Percentiles rank a stretch among this genome's conserved stretches.
These are phyloP conservation scores for Diaprepes abbreviatus DNA, from an alignment of 2,888 invertebrate species.

Conservation along the genomic window DNA sequence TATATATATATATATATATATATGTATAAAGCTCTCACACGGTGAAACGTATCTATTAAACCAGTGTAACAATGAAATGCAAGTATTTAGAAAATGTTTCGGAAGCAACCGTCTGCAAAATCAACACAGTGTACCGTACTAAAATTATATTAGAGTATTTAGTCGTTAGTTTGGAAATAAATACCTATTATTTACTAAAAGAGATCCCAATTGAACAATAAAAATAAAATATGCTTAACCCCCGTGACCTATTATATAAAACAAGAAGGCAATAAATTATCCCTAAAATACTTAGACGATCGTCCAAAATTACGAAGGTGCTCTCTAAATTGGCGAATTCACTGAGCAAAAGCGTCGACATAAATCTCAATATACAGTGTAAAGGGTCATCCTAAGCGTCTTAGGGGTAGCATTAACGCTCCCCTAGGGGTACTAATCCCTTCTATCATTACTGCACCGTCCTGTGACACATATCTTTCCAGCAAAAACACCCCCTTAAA, in stretches of 20 bases:
- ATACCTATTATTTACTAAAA: not conserved
- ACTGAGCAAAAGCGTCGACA: conserved; percentile 50
- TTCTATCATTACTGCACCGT: conserved; percentile 59
- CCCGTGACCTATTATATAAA: conserved; percentile 21
- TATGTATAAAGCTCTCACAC: too few species aligned
- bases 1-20: too few species aligned
- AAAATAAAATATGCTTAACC: conserved; percentile 11
- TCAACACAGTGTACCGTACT: too few species aligned
- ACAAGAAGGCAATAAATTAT: conserved; percentile 31
- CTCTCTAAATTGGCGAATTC: conserved; percentile 49
- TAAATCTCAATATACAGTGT: conserved; percentile 65
- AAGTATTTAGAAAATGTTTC: too few species aligned
- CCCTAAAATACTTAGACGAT: conserved; percentile 36
- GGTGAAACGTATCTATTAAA: too few species aligned
- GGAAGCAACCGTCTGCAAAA: too few species aligned
- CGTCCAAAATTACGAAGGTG: conserved; percentile 51
- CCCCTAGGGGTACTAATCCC: conserved; percentile 60
- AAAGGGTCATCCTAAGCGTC: conserved; percentile 59
- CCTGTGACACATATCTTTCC: conserved; percentile 46
- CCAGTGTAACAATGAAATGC: too few species aligned
- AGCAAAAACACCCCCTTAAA: conserved; percentile 36
- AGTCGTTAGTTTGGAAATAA: too few species aligned
- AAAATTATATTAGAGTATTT: too few species aligned
- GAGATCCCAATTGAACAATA: not conserved
- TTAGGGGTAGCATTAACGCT: conserved; percentile 58